A percentile compares a stretch with the other conserved stretches of the same genome.
Evolutionary conservation across 2,797 vertebrate species (phyloP).

Genomic region (Lepidocolaptes lacrymiger): DNA sequence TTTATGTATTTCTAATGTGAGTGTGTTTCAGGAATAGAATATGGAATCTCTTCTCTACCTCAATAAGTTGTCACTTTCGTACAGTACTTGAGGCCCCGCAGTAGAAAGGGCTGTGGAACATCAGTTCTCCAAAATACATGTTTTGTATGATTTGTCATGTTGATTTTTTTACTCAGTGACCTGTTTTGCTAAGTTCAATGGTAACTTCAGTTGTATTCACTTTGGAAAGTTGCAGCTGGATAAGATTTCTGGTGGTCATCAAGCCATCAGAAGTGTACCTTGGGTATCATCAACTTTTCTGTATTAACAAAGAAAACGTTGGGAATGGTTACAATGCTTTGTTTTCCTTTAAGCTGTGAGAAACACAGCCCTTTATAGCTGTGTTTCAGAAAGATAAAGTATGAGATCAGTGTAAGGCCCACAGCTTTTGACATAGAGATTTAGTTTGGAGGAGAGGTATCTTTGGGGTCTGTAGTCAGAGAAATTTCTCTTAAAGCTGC

Average conservation of each 20-base stretch:
- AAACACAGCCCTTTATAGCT: not conserved
- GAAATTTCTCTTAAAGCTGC: not conserved
- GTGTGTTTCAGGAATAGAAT: not conserved
- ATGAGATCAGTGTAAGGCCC: not conserved
- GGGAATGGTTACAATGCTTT: not conserved
- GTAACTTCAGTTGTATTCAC: not conserved
- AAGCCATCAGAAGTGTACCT: not conserved
- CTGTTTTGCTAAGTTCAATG: not conserved
- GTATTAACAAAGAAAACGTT: not conserved
- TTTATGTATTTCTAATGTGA: not conserved
- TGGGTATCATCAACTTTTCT: not conserved
- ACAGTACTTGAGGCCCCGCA: not conserved
- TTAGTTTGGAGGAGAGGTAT: not conserved
- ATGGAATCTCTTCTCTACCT: not conserved
- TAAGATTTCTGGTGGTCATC: not conserved
- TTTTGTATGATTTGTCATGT: not conserved
- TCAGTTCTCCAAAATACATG: not conserved
- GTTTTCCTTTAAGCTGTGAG: not conserved
- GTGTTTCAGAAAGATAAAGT: not conserved
- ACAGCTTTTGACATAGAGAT: not conserved
- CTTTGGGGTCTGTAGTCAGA: not conserved
- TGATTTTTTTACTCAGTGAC: not conserved
- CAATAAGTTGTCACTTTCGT: not conserved
- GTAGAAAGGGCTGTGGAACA: not conserved
- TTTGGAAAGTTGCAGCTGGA: fast-evolving